Base-by-base conservation (phyloP, 2,113 vertebrate species). In the Xyliphius kryptos region DNA sequence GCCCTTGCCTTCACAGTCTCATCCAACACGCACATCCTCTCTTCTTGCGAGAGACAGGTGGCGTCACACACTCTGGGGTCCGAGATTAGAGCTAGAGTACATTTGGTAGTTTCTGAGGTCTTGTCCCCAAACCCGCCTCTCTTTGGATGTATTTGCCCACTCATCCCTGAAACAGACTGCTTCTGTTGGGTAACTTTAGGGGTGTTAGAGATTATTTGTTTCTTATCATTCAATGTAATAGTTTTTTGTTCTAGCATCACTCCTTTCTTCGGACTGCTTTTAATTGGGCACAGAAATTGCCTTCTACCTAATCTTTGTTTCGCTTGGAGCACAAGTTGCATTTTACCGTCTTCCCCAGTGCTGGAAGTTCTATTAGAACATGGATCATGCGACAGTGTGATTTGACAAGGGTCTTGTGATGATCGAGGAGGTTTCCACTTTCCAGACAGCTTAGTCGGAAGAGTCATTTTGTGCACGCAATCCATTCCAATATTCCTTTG, bases 51-150 rank as follows among this genome's bases (percentile, higher is more conserved):
- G 44, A 95, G 74, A 57, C 40, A 77, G 41, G 78, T 76, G 66
- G 76, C 36, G 62, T 94, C 86, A 56, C 78, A 84, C 22, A 91
- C 73, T 48, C 78, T 68, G 15, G 69, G 49, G 44, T 88, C 81
- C 26, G 76, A 82, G 4, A 62, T 75, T 53, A 88, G 55, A 14
- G 57, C 22, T 41, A 61, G 56, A 66, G 17, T 66, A 55, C 63
- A 14, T 43, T 16, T 61, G 64, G 46, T 22, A 8, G 5, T 61
- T 59, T 11, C 19, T 44, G 20, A 9, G n/a, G 15, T 0, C 10
- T 50, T 49, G n/a, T 54, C 61, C 57, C 5, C 19, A 3, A 55
- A 52, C 12, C n/a, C 47, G 37, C 53, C 49, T 32, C 37, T 26
- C 63, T 77, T 59, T 7, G 36, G 16, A 2, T 20, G 14, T 1